Evolutionary conservation across 1,140 invertebrate species (phyloP), one percentile per base, ranked within the genome.

Genomic region (Cyclargus thomasi): DNA sequence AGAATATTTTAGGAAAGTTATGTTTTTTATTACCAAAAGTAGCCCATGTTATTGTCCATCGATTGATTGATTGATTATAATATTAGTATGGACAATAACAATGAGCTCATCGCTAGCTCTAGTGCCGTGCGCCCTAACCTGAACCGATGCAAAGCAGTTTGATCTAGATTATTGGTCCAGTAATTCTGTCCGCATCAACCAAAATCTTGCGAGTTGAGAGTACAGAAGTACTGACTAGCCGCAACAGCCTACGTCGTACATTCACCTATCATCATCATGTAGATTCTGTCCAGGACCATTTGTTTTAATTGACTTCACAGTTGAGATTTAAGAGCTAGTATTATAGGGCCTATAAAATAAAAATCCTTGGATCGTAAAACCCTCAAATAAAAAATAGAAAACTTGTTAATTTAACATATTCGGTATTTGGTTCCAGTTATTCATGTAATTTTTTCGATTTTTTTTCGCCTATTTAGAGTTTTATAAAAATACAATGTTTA

Each of bases 91-190:
- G n/a, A n/a, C 39, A 8, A 47, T 47, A 47, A 47, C 39, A 47
- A 47, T 2, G 39, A 47, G 39, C 1, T 16, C 39, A 1, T 47
- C 39, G 39, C 72, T 47, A 7, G 39, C 67, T 62, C 72, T 71
- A 63, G 65, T 71, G 22, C 18, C 53, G 62, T 63, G 57, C 1
- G 11, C 62, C 8, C 36, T 47, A 1, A 47, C 11, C 39, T 47
- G 39, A 47, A 16, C 65, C 69, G 21, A 53, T 53, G 59, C 39
- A 23, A 64, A 62, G 62, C 69, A 57, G 69, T 67, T 62, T 70
- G 69, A 64, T 67, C 64, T 67, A 63, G 69, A 70, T 70, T 73
- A 73, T 65, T 67, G 59, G 35, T 55, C 70, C 53, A 47, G 67
- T 63, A 73, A 59, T 70, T 47, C 14, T 14, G 39, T 8, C 39